A percentile compares a stretch with the other conserved stretches of the same genome.
These are phyloP conservation scores for Sesia apiformis DNA, from an alignment of 2,888 invertebrate species.

Conservation along the genomic window DNA sequence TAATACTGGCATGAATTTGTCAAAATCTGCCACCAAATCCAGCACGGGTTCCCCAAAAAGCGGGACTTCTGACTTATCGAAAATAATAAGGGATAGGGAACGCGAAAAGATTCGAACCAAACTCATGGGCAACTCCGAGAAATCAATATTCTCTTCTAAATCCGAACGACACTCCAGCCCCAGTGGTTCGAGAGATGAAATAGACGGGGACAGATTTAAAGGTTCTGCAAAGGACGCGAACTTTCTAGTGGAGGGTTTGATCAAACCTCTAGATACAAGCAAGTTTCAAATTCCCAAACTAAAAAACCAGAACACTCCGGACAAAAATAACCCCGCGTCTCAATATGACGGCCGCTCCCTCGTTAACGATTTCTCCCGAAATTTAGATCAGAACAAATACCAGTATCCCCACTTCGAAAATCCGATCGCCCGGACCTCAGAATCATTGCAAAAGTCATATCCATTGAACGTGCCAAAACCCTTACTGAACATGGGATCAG, in stretches of 20 bases:
- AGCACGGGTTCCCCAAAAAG: slow-evolving; percentile 77
- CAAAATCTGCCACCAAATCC: slow-evolving; percentile 63
- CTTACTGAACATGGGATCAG: slow-evolving; percentile 52
- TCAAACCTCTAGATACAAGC: slow-evolving; percentile 84
- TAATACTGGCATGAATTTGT: slow-evolving; percentile 57
- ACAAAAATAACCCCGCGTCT: slow-evolving; percentile 54
- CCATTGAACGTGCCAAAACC: slow-evolving; percentile 65
- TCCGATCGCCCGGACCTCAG: slow-evolving; percentile 41
- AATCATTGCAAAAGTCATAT: slow-evolving; percentile 57
- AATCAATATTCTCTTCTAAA: slow-evolving; percentile 78
- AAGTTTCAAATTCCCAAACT: slow-evolving; percentile 93
- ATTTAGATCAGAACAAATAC: slow-evolving; percentile 59
- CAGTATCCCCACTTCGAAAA: slow-evolving; percentile 60
- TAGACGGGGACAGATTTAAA: slow-evolving; percentile 78
- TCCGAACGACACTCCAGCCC: slow-evolving; percentile 80
- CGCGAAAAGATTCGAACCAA: slow-evolving; percentile 74
- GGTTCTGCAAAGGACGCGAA: slow-evolving; percentile 76
- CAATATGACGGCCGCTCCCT: slow-evolving; percentile 59
- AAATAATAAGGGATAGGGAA: slow-evolving; percentile 76
- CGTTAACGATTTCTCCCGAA: slow-evolving; percentile 60
- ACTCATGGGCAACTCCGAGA: slow-evolving; percentile 75
- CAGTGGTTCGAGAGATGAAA: slow-evolving; percentile 77
- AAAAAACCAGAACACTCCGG: slow-evolving; percentile 63
- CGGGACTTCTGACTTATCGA: slow-evolving; percentile 71
- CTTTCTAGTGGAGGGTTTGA: slow-evolving; percentile 81